Base-by-base conservation (phyloP, 2,113 vertebrate genomes). In the Calidris pugnax region DNA sequence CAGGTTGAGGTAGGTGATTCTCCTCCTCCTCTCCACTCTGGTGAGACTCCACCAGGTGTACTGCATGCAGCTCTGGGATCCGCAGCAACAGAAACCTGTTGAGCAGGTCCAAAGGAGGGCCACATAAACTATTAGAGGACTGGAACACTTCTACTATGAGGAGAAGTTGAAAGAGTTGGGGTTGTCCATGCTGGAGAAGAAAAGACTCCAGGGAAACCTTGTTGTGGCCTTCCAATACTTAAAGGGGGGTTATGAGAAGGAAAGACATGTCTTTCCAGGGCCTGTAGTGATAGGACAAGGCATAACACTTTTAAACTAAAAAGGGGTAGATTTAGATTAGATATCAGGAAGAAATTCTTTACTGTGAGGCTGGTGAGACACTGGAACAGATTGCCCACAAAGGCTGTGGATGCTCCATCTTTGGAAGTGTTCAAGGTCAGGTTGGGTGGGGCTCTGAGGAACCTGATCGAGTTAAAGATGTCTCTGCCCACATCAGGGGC, bases 291-390 rank as follows among this genome's bases (percentile, higher is more conserved):
- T 15, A 74, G 35, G 10, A 51, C 55, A 79, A 79, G 33, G 28
- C 23, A 1, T 71, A 71, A 62, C 1, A 5, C 5, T 56, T 57
- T 74, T 59, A 57, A 73, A 57, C 6, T n/a, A 48, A 64, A 71
- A 39, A 0, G 1, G 2, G 3, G 8, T 48, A 41, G 6, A 47
- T 79, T 63, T 24, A 47, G 14, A 20, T 30, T 24, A 48, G 28
- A 56, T 28, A 41, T 24, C 21, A 80, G 12, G 16, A 73, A 72
- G 10, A 50, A 7, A 7, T 30, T 24, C 48, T 43, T 66, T 57
- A 32, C 3, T 0, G 9, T n/a, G 6, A 39, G 9, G 15, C 7
- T 56, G 10, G 7, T 47, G 19, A 45, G 37, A 20, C 7, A 22
- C 3, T 26, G 35, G 11, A 66, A 50, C 7, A 59, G 6, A 3